Evolutionary conservation across 2,888 invertebrate genomes (phyloP), one percentile per base, ranked within the genome.

Genomic region (Atrina japonica): DNA sequence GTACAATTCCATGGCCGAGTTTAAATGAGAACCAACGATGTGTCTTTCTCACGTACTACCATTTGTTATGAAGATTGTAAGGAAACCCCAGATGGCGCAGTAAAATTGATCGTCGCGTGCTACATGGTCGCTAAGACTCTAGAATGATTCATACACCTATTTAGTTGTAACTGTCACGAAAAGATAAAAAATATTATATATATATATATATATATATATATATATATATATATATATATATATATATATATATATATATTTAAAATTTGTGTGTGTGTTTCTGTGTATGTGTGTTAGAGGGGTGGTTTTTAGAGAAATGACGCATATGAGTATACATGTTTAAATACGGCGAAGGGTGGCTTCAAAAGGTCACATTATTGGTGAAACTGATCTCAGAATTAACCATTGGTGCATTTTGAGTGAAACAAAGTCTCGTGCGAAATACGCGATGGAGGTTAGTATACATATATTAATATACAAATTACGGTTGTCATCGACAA

Each of bases 171-270:
- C 9, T 11, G 52, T 52, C 52, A 52, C 52, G 52, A 9, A 23
- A 52, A 25, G 18, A 23, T 52, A 21, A 23, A 23, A 25, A 52
- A 52, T 52, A 11, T 25, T 18, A 52, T 23, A 52, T 23, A 5
- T 23, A 25, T 52, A 23, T 52, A 52, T 52, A 65, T 53, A 50
- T 50, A 50, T 50, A 50, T 50, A 50, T 50, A 50, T 50, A 50
- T 50, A 50, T 50, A 50, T 50, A 50, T 50, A 50, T 50, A 50
- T 50, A 50, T 50, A 50, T 50, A 50, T 50, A 50, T 50, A 50
- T 52, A 23, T 52, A 0, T 18, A 52, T 52, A 18, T 52, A 23
- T 7, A 25, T 52, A 23, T n/a, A n/a, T n/a, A n/a, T n/a, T n/a
- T n/a, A n/a, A n/a, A n/a, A n/a, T n/a, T n/a, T n/a, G n/a, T n/a